Evolutionary conservation across 2,888 invertebrate genomes (phyloP).

Genomic region (Notocelia uddmanniana): DNA sequence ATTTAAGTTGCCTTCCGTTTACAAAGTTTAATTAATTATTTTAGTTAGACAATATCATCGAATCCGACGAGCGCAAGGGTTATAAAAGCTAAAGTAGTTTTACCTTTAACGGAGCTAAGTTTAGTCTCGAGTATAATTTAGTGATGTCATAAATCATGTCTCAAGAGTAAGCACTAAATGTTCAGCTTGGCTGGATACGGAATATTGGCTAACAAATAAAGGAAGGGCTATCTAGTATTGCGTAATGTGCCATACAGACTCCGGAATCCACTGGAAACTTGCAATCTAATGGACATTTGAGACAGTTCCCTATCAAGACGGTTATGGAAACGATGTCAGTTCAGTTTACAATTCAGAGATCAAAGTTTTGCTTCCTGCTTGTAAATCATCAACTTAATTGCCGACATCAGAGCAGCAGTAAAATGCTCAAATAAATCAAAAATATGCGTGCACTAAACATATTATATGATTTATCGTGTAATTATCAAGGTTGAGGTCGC

Average conservation of each 20-base stretch:
- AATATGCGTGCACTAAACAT: conserved; percentile 20
- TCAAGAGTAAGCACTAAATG: conserved; percentile 21
- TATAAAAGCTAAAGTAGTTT: background rate
- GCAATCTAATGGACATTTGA: conserved; percentile 17
- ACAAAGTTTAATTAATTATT: conserved; percentile 10
- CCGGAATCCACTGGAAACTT: conserved; percentile 14
- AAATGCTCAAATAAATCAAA: conserved; percentile 49
- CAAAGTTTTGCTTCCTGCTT: conserved; percentile 59
- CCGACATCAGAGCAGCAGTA: conserved; percentile 46
- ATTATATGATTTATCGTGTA: conserved; percentile 15
- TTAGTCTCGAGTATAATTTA: background rate
- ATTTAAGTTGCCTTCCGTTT: conserved; percentile 30
- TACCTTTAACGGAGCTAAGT: background rate
- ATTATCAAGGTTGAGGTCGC: conserved; percentile 42
- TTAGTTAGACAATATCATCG: conserved; percentile 3
- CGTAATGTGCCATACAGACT: conserved; percentile 16
- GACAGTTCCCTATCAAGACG: conserved; percentile 5
- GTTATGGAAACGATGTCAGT: conserved; percentile 47
- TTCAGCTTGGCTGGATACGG: conserved; percentile 13
- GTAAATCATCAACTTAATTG: conserved; percentile 58
- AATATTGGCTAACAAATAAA: conserved; percentile 35
- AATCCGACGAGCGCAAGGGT: too few relatives aligned
- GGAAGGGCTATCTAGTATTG: conserved; percentile 5
- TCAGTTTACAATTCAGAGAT: conserved; percentile 54
- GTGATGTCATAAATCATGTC: conserved; percentile 53